Base-by-base conservation (phyloP, 1,140 invertebrate genomes). In the Pogonomyrmex barbatus region DNA sequence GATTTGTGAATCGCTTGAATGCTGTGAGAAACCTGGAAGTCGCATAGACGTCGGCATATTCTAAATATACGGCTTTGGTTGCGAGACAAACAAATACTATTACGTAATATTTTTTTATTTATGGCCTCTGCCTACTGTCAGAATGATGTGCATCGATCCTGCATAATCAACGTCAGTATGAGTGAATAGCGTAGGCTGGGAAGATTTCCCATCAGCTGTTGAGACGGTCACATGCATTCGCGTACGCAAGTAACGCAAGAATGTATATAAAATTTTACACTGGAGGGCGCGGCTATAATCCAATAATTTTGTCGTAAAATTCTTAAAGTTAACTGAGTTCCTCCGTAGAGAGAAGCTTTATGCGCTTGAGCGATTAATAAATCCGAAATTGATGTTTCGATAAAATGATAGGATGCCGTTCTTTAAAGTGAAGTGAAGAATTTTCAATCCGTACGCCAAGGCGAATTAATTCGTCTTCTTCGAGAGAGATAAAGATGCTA, bases 161-260 rank as follows among this genome's bases (percentile, higher is more conserved):
- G 92, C 93, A 77, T 91, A 95, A 89, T 95, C 94, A 0, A 95
- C 89, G 0, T 93, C 95, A 9, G 76, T 76, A 24, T 87, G 68
- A 10, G 52, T 36, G 56, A 94, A 94, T 0, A 91, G 87, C 12
- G 90, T 50, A 4, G 47, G 4, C 30, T 0, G 2, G 94, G 93
- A 24, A 95, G 87, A 78, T 93, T 63, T 8, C 88, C 92, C 94
- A 65, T 65, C 2, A 65, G 17, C 10, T 65, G 60, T 5, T 62
- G 10, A 8, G 0, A 17, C 1, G 0, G 2, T 36, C 2, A 17
- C 62, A 2, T n/a, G n/a, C 62, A 36, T 14, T 62, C 60, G 2
- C 62, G 65, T 0, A 91, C 75, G 24, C 92, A 91, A 0, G 0
- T 42, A 0, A 65, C 36, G 1, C 62, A 65, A 3, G 58, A 67